These are phyloP conservation scores for Pachymerium ferrugineum DNA, from an alignment of 2,888 invertebrate genomes.

Conservation along the genomic window DNA sequence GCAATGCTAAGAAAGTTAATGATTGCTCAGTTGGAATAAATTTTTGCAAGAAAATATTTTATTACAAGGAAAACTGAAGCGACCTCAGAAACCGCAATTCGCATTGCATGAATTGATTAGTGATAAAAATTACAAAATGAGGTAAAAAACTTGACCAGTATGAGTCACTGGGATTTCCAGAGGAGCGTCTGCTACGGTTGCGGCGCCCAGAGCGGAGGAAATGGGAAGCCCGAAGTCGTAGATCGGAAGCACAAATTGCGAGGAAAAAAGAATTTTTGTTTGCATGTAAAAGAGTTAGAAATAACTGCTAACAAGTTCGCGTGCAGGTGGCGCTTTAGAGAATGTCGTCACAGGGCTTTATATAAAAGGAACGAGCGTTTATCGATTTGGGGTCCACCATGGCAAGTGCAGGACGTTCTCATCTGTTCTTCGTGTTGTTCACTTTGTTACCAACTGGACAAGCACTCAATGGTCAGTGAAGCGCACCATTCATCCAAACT, in stretches of 20 bases:
- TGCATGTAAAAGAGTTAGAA: not conserved
- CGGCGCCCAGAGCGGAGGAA: not conserved
- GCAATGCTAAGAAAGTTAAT: too few relatives aligned
- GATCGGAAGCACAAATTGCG: not conserved
- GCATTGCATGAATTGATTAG: not conserved
- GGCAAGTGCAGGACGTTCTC: not conserved
- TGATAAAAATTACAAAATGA: not conserved
- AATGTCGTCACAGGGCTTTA: not conserved
- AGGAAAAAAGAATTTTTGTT: not conserved
- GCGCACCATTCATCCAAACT: too few relatives aligned
- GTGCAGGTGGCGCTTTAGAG: conserved; percentile 1
- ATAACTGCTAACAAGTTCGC: not conserved
- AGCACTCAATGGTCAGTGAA: not conserved
- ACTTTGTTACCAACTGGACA: not conserved
- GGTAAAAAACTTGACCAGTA: not conserved
- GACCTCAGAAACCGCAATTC: not conserved
- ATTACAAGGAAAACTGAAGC: not conserved
- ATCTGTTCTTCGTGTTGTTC: not conserved
- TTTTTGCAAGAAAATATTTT: not conserved
- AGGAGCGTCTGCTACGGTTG: not conserved
- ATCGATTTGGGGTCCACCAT: not conserved
- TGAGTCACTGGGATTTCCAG: conserved; percentile 4
- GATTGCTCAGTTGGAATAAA: too few relatives aligned
- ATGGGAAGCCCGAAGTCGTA: conserved; percentile 7
- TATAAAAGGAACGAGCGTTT: not conserved